These are phyloP conservation scores for Sebastolobus alascanus DNA, from an alignment of 2,797 vertebrate genomes.

Conservation along the genomic window DNA sequence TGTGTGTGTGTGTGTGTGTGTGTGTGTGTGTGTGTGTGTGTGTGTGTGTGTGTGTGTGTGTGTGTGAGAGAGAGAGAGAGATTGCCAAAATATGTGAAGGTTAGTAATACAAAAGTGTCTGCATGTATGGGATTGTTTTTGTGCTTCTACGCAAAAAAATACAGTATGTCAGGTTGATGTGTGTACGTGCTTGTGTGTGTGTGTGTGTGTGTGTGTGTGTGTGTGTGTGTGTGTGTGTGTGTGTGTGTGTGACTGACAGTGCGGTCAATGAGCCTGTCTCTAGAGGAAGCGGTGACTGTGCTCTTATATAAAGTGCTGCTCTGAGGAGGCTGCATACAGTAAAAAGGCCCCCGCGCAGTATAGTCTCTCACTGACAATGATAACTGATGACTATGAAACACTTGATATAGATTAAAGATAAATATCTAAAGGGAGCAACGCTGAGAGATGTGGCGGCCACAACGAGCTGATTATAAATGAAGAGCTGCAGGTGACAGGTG, in stretches of 20 bases:
- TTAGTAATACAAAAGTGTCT: background rate
- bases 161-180: background rate
- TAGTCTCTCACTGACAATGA: conserved; percentile 12
- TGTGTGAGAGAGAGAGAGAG: too few species aligned
- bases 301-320: conserved; percentile 57
- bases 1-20: background rate
- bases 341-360: background rate
- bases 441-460: background rate
- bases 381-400: conserved; percentile 18
- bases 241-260: conserved; percentile 36
- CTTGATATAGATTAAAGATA: conserved; percentile 17
- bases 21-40: background rate
- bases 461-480: conserved; percentile 3
- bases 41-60: background rate
- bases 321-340: conserved; percentile 14
- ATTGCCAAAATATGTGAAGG: background rate
- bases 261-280: conserved; percentile 53
- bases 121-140: background rate
- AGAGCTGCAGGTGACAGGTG: conserved; percentile 20
- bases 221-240: conserved; percentile 11
- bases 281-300: conserved; percentile 37
- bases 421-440: conserved; percentile 17
- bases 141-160: background rate
- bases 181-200: background rate
- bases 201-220: background rate